These are phyloP conservation scores for Catocala nupta DNA, from an alignment of 2,888 invertebrate species.

Conservation along the genomic window DNA sequence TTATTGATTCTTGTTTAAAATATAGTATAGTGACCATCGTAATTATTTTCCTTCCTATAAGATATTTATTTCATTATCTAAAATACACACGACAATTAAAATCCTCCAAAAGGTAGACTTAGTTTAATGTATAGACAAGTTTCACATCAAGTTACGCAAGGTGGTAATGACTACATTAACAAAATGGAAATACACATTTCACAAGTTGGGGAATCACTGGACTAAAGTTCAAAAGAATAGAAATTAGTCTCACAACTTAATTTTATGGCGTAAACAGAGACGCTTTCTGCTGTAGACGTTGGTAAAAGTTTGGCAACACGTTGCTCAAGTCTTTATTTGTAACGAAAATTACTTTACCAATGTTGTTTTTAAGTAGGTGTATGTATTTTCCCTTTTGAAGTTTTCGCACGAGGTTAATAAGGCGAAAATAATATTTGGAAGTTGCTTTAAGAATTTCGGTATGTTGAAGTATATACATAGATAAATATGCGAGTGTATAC, in stretches of 20 bases:
- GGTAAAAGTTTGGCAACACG: conserved; percentile 28
- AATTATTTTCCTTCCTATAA: too few species aligned
- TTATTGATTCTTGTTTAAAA: too few species aligned
- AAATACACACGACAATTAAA: too few species aligned
- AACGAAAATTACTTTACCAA: conserved; percentile 9
- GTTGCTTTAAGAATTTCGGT: neutral
- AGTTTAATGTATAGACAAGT: too few species aligned
- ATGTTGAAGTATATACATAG: too few species aligned
- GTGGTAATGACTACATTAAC: conserved; percentile 42
- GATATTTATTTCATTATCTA: too few species aligned
- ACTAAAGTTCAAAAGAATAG: conserved; percentile 31
- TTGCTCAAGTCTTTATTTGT: conserved; percentile 11
- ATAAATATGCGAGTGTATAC: neutral
- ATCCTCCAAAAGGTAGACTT: too few species aligned
- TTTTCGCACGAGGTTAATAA: conserved; percentile 1
- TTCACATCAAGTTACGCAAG: conserved; percentile 2
- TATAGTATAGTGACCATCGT: too few species aligned
- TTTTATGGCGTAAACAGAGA: conserved; percentile 25
- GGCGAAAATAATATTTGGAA: conserved; percentile 3
- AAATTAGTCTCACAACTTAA: conserved; percentile 34
- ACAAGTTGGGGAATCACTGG: conserved; percentile 39
- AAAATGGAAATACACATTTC: conserved; percentile 29
- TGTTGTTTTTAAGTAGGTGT: conserved; percentile 8
- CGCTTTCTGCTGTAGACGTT: conserved; percentile 33
- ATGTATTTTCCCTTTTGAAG: conserved; percentile 9